These are phyloP conservation scores for Sesia apiformis DNA, from an alignment of 2,888 invertebrate species.

Conservation along the genomic window DNA sequence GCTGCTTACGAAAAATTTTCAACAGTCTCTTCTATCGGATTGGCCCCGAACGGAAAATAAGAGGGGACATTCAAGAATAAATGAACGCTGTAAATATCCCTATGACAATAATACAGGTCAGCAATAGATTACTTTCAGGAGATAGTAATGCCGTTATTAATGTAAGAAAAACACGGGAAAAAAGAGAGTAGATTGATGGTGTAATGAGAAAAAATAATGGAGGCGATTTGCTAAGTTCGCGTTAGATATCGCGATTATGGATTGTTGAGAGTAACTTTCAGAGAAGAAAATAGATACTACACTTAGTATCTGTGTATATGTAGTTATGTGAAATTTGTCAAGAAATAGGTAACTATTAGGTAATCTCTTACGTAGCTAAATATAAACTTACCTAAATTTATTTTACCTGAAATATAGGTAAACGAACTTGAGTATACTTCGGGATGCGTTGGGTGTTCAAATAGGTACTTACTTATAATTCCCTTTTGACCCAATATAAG, in stretches of 20 bases:
- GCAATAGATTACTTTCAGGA: constrained; percentile 65
- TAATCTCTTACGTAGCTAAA: too few species aligned
- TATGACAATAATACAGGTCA: constrained; percentile 75
- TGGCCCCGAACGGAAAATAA: constrained; percentile 73
- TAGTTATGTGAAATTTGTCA: neutral
- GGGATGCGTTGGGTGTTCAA: too few species aligned
- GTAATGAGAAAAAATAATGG: constrained; percentile 45
- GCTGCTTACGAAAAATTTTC: constrained; percentile 75
- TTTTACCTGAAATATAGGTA: too few species aligned
- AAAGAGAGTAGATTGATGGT: constrained; percentile 49
- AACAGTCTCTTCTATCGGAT: constrained; percentile 70
- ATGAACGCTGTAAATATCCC: constrained; percentile 71
- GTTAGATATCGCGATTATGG: constrained; percentile 12
- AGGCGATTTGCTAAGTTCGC: constrained; percentile 38
- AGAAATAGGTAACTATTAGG: neutral
- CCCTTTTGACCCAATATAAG: too few species aligned
- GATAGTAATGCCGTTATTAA: constrained; percentile 67
- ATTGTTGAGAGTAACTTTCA: neutral
- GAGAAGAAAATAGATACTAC: neutral
- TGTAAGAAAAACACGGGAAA: constrained; percentile 68
- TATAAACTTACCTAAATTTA: too few species aligned
- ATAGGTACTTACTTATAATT: too few species aligned
- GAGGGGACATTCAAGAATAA: constrained; percentile 70
- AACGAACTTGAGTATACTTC: too few species aligned
- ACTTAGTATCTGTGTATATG: neutral